Conservation (phyloP, 2,113 vertebrate genomes). For the Cacatua alba region DNA sequence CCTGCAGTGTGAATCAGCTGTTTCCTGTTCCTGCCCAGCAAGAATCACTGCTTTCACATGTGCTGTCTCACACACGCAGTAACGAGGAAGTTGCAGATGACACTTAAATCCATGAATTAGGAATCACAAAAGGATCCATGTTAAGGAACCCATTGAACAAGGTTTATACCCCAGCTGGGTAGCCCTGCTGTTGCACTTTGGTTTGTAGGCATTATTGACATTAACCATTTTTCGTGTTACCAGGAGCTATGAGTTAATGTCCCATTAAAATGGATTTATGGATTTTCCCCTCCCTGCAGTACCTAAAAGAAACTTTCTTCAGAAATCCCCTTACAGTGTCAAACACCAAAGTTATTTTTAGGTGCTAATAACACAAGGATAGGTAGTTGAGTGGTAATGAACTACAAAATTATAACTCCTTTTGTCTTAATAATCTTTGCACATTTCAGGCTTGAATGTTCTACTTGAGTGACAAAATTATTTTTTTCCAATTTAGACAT, state of each 20-base stretch:
- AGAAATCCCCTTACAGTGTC: neutral
- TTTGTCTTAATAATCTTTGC: neutral
- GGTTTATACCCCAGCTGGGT: neutral
- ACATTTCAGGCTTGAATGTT: neutral
- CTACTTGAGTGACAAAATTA: neutral
- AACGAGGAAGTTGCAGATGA: neutral
- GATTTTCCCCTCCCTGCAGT: neutral
- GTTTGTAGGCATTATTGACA: neutral
- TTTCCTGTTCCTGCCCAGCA: slow-evolving; percentile 36
- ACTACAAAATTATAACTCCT: neutral
- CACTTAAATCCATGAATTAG: neutral
- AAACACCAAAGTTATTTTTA: neutral
- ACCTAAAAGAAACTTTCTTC: neutral
- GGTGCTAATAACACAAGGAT: neutral
- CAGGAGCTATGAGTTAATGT: neutral
- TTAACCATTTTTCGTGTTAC: neutral
- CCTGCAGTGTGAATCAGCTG: neutral
- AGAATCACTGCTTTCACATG: neutral
- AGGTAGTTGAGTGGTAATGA: neutral
- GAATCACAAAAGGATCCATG: neutral
- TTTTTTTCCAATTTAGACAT: neutral
- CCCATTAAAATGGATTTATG: neutral
- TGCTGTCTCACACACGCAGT: neutral
- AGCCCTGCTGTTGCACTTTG: neutral
- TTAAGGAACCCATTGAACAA: neutral